Conservation (phyloP, 2,113 vertebrate species). For the Bambusicola thoracicus region DNA sequence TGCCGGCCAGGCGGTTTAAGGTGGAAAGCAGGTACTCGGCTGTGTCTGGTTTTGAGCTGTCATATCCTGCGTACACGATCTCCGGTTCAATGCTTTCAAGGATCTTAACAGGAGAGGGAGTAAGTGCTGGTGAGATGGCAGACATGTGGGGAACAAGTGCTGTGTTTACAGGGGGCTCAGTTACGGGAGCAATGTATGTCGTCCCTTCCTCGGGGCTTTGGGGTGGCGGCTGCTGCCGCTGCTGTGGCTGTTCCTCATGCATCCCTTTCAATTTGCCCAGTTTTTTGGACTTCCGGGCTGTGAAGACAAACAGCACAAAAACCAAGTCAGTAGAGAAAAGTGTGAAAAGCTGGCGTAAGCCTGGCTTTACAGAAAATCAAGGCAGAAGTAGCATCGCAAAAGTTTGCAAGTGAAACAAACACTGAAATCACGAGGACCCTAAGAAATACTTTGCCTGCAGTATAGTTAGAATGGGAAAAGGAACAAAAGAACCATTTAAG, state of each 20-base stretch:
- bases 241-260: slow-evolving; percentile 84
- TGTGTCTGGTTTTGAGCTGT: slow-evolving; percentile 91
- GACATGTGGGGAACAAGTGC: slow-evolving; percentile 90
- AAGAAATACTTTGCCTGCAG: neutral
- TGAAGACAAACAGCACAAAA: neutral
- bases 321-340: neutral
- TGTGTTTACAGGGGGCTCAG: slow-evolving; percentile 87
- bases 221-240: slow-evolving; percentile 74
- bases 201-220: slow-evolving; percentile 89
- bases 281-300: slow-evolving; percentile 98
- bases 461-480: accelerated
- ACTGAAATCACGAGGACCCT: neutral
- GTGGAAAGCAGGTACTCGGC: slow-evolving; percentile 95
- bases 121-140: slow-evolving; percentile 86
- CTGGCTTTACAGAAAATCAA: neutral
- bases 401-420: neutral
- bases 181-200: slow-evolving; percentile 85
- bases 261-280: slow-evolving; percentile 95
- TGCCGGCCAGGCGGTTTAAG: slow-evolving; percentile 95
- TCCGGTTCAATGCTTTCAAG: slow-evolving; percentile 97
- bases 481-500: neutral
- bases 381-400: neutral
- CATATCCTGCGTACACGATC: slow-evolving; percentile 92
- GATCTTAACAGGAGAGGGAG: slow-evolving; percentile 90
- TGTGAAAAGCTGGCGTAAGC: neutral